Evolutionary conservation across 2,797 vertebrate species (phyloP), one percentile per base, ranked within the genome.

Genomic region (Gymnothorax reevesii): DNA sequence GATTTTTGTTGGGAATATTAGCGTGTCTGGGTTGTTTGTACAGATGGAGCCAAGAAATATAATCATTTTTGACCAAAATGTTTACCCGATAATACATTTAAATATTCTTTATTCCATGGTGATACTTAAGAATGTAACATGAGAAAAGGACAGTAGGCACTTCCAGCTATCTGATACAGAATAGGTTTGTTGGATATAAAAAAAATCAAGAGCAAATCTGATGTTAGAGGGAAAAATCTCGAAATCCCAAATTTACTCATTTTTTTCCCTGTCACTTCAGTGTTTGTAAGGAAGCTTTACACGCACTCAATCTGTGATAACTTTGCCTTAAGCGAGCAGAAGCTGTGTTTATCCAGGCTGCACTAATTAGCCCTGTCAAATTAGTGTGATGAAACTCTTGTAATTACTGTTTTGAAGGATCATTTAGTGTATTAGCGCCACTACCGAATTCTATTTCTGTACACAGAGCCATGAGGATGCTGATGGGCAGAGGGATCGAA

Each of bases 321-420:
- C 91, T 92, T 86, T 92, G 86, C 55, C 22, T 73, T 60, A 42
- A 92, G 90, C 77, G 79, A 80, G 90, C 89, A 91, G 91, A 87
- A 0, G 25, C 90, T 88, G 90, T 87, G 91, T 92, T 94, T 92
- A 87, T 90, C 92, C 93, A 90, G 92, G 92, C 91, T 92, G 89
- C 88, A 90, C 92, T 95, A 94, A 97, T 96, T 94, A 95, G 92
- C 91, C 91, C 87, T 89, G 90, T 95, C 94, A 93, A 95, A 93
- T 92, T 92, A 91, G 90, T 90, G 89, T 92, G 92, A 95, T 94
- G 92, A 94, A 94, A 95, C 92, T 94, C 92, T 89, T 93, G 90
- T 94, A 94, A 95, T 95, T 94, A 94, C 89, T 89, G 73, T 87
- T 88, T 83, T 86, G 90, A 90, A 93, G 90, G 90, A 94, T 94